Evolutionary conservation across 2,113 vertebrate genomes (phyloP), one percentile per base, ranked within the genome.

Genomic region (Halcyon senegalensis): DNA sequence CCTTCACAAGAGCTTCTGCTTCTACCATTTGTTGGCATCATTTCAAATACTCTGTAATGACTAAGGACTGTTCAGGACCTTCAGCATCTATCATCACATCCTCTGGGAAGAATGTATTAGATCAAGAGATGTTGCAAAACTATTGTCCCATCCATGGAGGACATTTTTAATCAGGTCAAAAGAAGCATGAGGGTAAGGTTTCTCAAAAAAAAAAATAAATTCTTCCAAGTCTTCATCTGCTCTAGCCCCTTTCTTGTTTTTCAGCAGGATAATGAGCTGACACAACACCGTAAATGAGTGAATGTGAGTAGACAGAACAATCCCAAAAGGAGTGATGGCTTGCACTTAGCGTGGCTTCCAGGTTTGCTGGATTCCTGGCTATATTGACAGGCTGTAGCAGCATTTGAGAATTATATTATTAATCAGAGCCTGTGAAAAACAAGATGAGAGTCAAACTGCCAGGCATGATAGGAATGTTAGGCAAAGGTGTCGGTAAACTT

Each of bases 401-500:
- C 86, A 81, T 48, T 87, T 66, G 44, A 64, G 74, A 92, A 91
- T 73, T 78, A 44, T 30, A 62, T 72, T 59, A 80, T 81, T 58
- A 92, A 69, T 75, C 69, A 88, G 66, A 89, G 60, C 10, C 81
- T 77, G 30, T n/a, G 41, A 72, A 94, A 96, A 96, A 80, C 79
- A 93, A 94, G 46, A 83, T 12, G 84, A 89, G 89, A 73, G 48
- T n/a, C 74, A 81, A 91, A 64, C n/a, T 88, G 75, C 78, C 81
- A 79, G 74, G 92, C 69, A 97, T 2, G 84, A 84, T 48, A 95
- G 87, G 97, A 97, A 96, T 93, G 96, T 59, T 72, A 87, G 85
- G 41, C 84, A 95, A 95, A 97, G 93, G 96, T 96, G 94, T 92
- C 96, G 89, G 76, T 94, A 96, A 97, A 96, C 94, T 96, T 94